Evolutionary conservation across 2,888 invertebrate genomes (phyloP).

Genomic region (Anoplius nigerrimus): DNA sequence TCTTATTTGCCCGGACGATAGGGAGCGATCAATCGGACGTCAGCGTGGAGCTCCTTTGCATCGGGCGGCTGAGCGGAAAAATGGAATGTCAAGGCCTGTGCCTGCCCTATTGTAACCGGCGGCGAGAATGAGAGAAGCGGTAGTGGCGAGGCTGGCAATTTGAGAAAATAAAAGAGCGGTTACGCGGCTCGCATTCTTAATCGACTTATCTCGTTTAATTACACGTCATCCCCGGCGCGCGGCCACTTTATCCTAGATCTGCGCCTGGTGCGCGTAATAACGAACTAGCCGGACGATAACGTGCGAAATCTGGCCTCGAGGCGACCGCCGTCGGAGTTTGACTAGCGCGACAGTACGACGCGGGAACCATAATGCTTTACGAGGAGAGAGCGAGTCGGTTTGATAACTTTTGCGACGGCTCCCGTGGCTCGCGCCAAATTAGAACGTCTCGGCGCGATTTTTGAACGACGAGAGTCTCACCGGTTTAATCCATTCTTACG

Average conservation of each 20-base stretch:
- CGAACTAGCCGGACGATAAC: neutral
- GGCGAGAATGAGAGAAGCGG: no score
- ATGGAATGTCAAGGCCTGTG: no score
- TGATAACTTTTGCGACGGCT: no score
- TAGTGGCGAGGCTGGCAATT: no score
- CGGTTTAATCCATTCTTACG: neutral
- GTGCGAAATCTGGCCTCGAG: slow-evolving; percentile 10
- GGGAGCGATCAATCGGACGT: no score
- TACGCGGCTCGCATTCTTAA: no score
- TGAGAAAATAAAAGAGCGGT: no score
- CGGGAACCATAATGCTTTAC: neutral
- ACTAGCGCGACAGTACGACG: neutral
- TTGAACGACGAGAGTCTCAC: neutral
- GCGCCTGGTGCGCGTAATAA: slow-evolving; percentile 20
- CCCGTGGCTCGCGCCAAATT: neutral
- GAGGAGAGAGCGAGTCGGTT: no score
- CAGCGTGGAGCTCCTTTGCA: no score
- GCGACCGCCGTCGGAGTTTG: slow-evolving; percentile 8
- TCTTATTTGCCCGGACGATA: slow-evolving; percentile 5
- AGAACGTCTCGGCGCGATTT: no score
- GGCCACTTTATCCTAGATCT: slow-evolving; percentile 28
- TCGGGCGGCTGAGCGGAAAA: no score
- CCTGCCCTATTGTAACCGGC: no score
- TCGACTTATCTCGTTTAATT: slow-evolving; percentile 36
- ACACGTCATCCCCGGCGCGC: slow-evolving; percentile 22